Conservation (phyloP, 2,888 invertebrate species). For the Temnothorax ravouxi region DNA sequence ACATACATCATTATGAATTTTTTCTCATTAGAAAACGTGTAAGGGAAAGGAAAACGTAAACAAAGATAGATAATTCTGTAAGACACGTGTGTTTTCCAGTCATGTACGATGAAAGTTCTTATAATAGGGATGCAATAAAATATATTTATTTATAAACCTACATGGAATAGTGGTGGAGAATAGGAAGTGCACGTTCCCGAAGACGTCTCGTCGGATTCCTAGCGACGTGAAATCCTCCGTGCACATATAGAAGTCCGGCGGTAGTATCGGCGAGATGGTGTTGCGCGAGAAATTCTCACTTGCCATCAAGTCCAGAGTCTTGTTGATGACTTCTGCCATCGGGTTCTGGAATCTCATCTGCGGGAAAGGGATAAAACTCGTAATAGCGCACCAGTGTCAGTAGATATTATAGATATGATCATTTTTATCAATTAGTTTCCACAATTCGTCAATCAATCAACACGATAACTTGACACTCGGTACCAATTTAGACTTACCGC, state of each 20-base stretch:
- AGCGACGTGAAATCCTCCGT: constrained; percentile 89
- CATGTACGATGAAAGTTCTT: neutral
- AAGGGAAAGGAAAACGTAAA: neutral
- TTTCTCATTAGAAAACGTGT: neutral
- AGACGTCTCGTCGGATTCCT: constrained; percentile 88
- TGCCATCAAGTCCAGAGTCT: constrained; percentile 66
- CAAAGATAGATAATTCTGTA: neutral
- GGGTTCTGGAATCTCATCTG: constrained; percentile 79
- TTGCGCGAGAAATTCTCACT: constrained; percentile 61
- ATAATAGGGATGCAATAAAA: neutral
- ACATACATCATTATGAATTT: neutral
- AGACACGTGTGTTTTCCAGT: neutral
- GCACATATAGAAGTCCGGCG: constrained; percentile 88
- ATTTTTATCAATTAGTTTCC: neutral
- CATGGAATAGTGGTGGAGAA: constrained; percentile 92
- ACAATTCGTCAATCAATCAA: neutral
- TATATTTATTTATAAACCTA: constrained; percentile 77
- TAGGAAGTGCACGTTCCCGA: constrained; percentile 90
- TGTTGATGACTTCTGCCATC: constrained; percentile 70
- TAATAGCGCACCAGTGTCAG: neutral
- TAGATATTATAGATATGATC: neutral
- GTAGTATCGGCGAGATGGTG: constrained; percentile 66
- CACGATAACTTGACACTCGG: neutral
- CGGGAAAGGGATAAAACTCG: constrained; percentile 20
- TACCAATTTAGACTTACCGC: constrained; percentile 80